Evolutionary conservation across 2,888 invertebrate species (phyloP), one percentile per base, ranked within the genome.

Genomic region (Lissocephala sabroskyi): DNA sequence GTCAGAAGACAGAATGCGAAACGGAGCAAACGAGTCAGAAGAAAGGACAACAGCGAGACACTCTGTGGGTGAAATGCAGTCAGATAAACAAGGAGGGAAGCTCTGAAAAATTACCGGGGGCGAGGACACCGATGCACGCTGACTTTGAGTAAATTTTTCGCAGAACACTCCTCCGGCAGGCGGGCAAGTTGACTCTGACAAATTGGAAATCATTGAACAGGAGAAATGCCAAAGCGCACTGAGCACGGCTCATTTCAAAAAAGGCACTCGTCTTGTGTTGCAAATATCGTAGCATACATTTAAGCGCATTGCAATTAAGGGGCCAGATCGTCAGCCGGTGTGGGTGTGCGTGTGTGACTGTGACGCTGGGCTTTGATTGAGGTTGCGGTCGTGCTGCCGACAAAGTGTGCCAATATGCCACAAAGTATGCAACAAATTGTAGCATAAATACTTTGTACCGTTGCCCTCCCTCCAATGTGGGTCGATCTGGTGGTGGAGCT

Each of bases 241-340:
- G 36, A 48, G 28, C 29, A 35, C 28, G 33, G 36, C 14, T 18
- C 30, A 30, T 11, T 45, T 45, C 30, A 13, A 13, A 39, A 33
- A 39, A 30, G 39, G 37, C 29, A 37, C 13, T 30, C 7, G 26
- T 18, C 7, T 39, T 10, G 7, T n/a, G 23, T 10, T 10, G n/a
- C 70, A 74, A 66, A 68, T 71, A 63, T 67, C 54, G 59, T 66
- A 63, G 67, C 75, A 66, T 57, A 63, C 75, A 74, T 74, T 63
- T 74, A 61, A 75, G 75, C 71, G 71, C 75, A 68, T 74, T 74
- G 67, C 67, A 68, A 68, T 68, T 74, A 68, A 58, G 70, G 59
- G 62, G 54, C 29, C 30, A 10, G 30, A 29, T 1, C 7, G 14
- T n/a, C n/a, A n/a, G n/a, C n/a, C n/a, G n/a, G n/a, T n/a, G n/a